Evolutionary conservation across 2,797 vertebrate species (phyloP).

Genomic region (Moxostoma hubbsi): DNA sequence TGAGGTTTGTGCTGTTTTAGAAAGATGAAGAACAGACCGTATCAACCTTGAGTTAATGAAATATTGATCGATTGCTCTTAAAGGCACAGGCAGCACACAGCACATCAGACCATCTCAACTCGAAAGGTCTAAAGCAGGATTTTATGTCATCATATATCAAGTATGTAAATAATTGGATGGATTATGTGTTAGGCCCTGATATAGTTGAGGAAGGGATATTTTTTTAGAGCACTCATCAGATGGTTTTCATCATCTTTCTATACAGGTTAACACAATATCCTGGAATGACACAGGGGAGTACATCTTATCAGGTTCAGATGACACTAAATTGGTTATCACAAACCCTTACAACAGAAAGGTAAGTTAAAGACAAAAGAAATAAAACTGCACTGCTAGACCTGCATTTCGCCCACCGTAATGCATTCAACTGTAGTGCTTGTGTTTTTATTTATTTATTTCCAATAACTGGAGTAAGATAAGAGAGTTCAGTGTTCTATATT

Average conservation of each 20-base stretch:
- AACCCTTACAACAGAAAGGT: slow-evolving; percentile 99
- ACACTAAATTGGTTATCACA: slow-evolving; percentile 94
- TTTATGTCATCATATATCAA: background rate
- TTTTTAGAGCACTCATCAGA: no score
- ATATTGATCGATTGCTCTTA: slow-evolving; percentile 64
- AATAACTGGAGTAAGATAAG: background rate
- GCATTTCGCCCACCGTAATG: background rate
- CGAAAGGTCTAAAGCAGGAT: background rate
- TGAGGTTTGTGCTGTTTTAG: slow-evolving; percentile 32
- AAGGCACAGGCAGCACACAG: slow-evolving; percentile 20
- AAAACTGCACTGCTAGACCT: background rate
- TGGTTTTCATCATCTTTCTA: slow-evolving; percentile 27
- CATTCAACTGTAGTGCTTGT: background rate
- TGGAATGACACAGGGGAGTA: slow-evolving; percentile 99
- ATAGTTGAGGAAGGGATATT: no score
- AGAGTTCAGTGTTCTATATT: background rate
- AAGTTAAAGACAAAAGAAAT: slow-evolving; percentile 31
- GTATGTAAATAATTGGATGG: background rate
- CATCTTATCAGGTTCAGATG: slow-evolving; percentile 95
- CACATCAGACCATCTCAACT: slow-evolving; percentile 3
- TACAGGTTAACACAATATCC: slow-evolving; percentile 96
- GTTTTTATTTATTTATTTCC: background rate
- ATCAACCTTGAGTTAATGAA: slow-evolving; percentile 60
- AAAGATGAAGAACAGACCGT: slow-evolving; percentile 26
- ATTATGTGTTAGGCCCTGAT: no score